Evolutionary conservation across 2,113 vertebrate genomes (phyloP).

Genomic region (Upupa epops): DNA sequence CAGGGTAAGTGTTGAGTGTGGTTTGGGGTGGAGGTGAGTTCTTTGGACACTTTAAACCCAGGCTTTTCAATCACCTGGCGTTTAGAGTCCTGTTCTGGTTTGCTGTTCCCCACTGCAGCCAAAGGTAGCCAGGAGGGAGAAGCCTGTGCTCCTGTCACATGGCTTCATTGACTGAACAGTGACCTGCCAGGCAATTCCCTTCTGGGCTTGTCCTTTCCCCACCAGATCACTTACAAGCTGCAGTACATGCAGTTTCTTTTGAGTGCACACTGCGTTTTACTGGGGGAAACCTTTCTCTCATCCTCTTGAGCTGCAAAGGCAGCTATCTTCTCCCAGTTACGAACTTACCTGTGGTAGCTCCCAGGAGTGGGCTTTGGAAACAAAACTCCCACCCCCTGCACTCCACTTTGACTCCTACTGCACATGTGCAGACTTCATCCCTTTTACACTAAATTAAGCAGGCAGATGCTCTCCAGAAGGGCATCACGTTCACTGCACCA

Average conservation of each 20-base stretch:
- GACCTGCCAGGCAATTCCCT: not conserved
- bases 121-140: not conserved
- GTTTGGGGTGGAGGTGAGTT: not conserved
- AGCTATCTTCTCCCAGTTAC: not conserved
- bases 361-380: not conserved
- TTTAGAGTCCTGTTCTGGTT: not conserved
- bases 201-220: not conserved
- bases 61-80: not conserved
- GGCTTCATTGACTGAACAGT: accelerated
- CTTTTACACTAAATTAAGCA: not conserved
- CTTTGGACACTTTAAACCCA: not conserved
- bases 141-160: not conserved
- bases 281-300: not conserved
- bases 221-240: not conserved
- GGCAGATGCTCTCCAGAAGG: not conserved
- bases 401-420: not conserved
- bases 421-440: not conserved
- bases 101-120: not conserved
- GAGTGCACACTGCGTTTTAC: not conserved
- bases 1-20: not conserved
- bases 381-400: not conserved
- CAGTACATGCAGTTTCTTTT: not conserved
- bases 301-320: not conserved
- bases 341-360: not conserved
- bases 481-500: not conserved